Evolutionary conservation across 2,888 invertebrate genomes (phyloP), one percentile per base, ranked within the genome.

Genomic region (Conomelus anceps): DNA sequence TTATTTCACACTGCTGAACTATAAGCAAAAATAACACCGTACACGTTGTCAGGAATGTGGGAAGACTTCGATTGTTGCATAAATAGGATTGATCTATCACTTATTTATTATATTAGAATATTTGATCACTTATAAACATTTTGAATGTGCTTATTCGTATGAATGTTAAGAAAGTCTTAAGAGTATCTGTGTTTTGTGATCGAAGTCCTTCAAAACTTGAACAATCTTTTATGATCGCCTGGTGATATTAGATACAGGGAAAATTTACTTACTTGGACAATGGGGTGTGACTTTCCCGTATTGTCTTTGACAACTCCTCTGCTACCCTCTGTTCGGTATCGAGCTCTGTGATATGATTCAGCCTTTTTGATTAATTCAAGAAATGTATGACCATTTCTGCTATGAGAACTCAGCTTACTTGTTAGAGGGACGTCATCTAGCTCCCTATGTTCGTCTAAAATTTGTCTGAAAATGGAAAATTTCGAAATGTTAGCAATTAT

Each of bases 291-390:
- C 92, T 98, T 97, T 90, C 98, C 98, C 63, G 97, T 97, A 91
- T 97, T 95, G 93, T 99, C 98, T 94, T 99, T 99, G 89, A 99
- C 98, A 84, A 99, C 98, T 0, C 99, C 99, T 89, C 99, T 95
- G 92, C 98, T 98, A 88, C 99, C 99, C 94, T 99, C 99, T 23
- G 99, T 99, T 94, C 98, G 97, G 93, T 99, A 99, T 92, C 98
- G 90, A 87, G 98, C 98, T 92, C 99, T 95, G 93, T 99, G 99
- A 93, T 99, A 98, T 91, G 98, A 97, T 93, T 99, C 99, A 0
- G 99, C 99, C 93, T 99, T 98, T 92, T 96, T 96, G 41, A 98
- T 93, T 92, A 99, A 98, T 93, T 97, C 96, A 91, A 98, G 94
- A 91, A 96, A 96, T 41, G 96, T 95, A 91, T 94, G 94, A 22